Evolutionary conservation across 2,113 vertebrate genomes (phyloP).

Genomic region (Eolophus roseicapilla): DNA sequence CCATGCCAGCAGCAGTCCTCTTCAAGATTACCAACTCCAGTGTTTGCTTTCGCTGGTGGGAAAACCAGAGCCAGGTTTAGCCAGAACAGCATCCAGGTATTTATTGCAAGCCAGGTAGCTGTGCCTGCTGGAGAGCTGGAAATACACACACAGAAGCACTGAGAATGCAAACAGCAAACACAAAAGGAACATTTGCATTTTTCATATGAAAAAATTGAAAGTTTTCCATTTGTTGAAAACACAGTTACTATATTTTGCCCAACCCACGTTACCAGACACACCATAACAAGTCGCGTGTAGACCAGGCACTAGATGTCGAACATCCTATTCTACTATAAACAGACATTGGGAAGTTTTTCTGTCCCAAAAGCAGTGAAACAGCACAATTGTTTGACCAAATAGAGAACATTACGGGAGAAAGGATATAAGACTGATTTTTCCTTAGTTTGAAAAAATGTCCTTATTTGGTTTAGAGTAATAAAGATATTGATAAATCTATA

Average conservation of each 20-base stretch:
- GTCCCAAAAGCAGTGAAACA: not conserved
- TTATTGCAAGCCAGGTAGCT: not conserved
- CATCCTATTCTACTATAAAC: not conserved
- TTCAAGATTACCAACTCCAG: not conserved
- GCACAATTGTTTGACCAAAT: not conserved
- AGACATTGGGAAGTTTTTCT: not conserved
- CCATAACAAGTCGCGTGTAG: not conserved
- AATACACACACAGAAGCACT: not conserved
- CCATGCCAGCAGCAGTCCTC: not conserved
- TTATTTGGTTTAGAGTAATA: not conserved
- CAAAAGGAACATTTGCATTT: not conserved
- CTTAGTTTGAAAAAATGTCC: not conserved
- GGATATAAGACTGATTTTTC: not conserved
- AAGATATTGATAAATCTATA: not conserved
- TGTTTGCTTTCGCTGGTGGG: not conserved
- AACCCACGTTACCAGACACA: not conserved
- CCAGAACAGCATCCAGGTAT: not conserved
- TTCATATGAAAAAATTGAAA: not conserved
- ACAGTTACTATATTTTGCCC: not conserved
- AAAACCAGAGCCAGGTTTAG: not conserved
- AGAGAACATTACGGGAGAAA: not conserved
- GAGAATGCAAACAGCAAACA: not conserved
- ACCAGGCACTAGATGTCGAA: not conserved
- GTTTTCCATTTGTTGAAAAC: not conserved
- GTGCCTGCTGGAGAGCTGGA: not conserved